Base-by-base conservation (phyloP, 2,113 vertebrate genomes). In the Pteruthius melanotis region DNA sequence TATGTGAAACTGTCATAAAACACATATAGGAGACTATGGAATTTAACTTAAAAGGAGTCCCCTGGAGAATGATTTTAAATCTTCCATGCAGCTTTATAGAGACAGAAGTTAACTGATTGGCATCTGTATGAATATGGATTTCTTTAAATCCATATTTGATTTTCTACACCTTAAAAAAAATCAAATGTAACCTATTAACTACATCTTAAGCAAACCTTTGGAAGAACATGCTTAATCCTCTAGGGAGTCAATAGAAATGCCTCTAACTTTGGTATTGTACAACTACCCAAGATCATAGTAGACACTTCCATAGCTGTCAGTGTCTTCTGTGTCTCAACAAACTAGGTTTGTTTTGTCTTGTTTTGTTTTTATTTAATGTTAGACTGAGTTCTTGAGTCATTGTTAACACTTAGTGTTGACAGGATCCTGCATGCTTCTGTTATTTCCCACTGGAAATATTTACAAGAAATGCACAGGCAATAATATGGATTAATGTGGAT, bases 41-140 rank as follows among this genome's bases (percentile, higher is more conserved):
- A 78, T 89, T 70, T 76, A 87, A 90, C 87, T 74, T 92, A 83
- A 96, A 94, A 95, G 80, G 31, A 49, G n/a, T 61, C 78, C 75
- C 87, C 77, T 33, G 69, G 28, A 93, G 92, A 96, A 68, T 77
- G 89, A 90, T 87, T 44, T 35, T 80, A 93, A 93, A 77, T 81
- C 81, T 91, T 66, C 65, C 60, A 75, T 83, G 63, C 8, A 63
- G 92, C 80, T 86, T 97, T 91, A 86, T 63, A 39, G 65, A 76
- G 70, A 59, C 61, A 87, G 42, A 85, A 61, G 65, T 95, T 83
- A 94, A 90, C 94, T 83, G 71, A 85, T 70, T 94, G 64, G 54
- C 82, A 87, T 88, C 92, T 81, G 17, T 60, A 92, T 49, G 92
- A 94, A 92, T 93, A 85, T 83, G 93, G 65, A 89, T 96, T 95